Conservation (phyloP, 2,113 vertebrate genomes). For the Callorhinus ursinus region DNA sequence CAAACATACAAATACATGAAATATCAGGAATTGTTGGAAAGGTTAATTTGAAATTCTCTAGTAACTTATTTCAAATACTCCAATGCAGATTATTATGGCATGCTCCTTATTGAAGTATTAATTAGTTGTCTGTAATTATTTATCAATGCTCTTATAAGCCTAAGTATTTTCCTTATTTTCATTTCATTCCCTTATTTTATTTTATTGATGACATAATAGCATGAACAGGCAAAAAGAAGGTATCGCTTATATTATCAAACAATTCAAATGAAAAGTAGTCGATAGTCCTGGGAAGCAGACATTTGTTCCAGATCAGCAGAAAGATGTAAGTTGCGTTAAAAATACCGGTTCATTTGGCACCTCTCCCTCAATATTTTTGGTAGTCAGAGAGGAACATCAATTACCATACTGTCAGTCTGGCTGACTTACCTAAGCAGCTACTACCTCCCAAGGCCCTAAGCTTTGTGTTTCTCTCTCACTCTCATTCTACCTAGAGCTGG, state of each 20-base stretch:
- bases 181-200: conserved; percentile 10
- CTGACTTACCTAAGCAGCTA: neutral
- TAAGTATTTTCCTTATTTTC: neutral
- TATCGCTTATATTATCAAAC: conserved; percentile 2
- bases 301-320: neutral
- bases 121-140: conserved; percentile 18
- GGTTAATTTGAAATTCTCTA: conserved; percentile 3
- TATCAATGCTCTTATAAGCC: neutral
- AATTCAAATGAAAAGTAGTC: neutral
- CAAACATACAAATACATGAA: neutral
- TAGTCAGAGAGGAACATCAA: neutral
- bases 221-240: neutral
- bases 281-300: neutral
- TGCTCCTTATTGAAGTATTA: conserved; percentile 5
- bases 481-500: neutral
- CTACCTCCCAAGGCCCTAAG: neutral
- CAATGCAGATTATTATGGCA: neutral
- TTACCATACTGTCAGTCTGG: neutral
- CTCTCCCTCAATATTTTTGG: neutral
- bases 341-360: neutral
- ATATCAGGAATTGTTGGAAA: neutral
- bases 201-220: conserved; percentile 4
- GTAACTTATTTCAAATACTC: neutral
- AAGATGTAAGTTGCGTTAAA: neutral
- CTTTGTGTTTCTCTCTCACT: neutral